Percentiles rank a stretch among this genome's conserved stretches.
Conservation (phyloP, 2,797 vertebrate genomes). For the Halcyon smyrnensis region DNA sequence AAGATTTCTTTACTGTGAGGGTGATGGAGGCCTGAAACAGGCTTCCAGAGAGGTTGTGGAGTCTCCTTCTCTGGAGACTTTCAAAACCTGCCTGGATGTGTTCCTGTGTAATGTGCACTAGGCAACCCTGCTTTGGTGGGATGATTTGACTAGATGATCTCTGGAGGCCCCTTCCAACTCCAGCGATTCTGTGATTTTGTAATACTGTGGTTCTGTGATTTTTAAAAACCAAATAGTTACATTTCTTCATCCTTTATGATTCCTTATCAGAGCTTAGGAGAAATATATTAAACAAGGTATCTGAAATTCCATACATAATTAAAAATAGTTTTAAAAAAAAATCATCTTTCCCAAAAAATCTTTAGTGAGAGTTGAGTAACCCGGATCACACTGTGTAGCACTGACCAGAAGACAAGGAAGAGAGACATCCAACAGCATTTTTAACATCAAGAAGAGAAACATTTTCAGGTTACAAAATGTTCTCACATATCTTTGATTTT, state of each 20-base stretch:
- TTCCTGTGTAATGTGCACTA: not conserved
- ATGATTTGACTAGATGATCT: not conserved
- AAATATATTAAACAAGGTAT: constrained; percentile 51
- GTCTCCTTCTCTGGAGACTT: not conserved
- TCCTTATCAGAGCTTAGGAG: constrained; percentile 56
- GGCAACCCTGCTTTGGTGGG: not conserved
- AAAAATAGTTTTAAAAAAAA: constrained; percentile 29
- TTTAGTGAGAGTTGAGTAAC: constrained; percentile 53
- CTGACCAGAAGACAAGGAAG: constrained; percentile 61
- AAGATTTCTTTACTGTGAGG: too few species aligned
- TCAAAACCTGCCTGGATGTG: not conserved
- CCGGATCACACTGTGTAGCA: constrained; percentile 65
- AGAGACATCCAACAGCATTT: constrained; percentile 68
- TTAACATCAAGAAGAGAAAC: constrained; percentile 73
- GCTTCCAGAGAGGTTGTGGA: too few species aligned
- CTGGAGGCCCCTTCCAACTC: not conserved
- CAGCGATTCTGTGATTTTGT: not conserved
- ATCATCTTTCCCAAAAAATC: constrained; percentile 28
- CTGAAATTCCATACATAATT: constrained; percentile 51
- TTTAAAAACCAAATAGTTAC: constrained; percentile 1
- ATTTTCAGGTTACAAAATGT: constrained; percentile 68
- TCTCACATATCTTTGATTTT: constrained; percentile 76
- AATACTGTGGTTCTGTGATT: not conserved
- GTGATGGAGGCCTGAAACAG: too few species aligned
- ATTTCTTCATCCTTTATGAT: constrained; percentile 20